Evolutionary conservation across 2,888 invertebrate genomes (phyloP), one percentile per base, ranked within the genome.

Genomic region (Lepidonotus clava): DNA sequence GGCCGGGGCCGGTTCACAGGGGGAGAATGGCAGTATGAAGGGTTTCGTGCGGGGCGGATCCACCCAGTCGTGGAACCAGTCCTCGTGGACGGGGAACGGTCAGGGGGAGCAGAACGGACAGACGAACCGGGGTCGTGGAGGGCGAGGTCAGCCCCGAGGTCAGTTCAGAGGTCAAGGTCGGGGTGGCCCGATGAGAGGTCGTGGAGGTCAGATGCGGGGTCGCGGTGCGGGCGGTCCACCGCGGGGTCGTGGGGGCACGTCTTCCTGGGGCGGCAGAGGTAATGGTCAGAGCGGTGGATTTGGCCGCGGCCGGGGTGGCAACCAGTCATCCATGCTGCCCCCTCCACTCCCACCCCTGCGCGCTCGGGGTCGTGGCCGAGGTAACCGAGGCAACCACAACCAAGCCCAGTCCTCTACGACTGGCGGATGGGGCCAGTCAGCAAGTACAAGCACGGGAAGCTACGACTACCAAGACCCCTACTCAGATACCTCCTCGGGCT

Each of bases 391-490:
- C 66, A 5, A 61, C 5, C 5, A 61, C 32, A 32, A 14, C 66
- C 14, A 24, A 1, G 28, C 61, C 14, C 61, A n/a, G 18, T 61
- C 18, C 11, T 24, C 24, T n/a, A 11, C n/a, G n/a, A n/a, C n/a
- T 11, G 14, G 61, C 11, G 14, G 24, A 6, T 11, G n/a, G 61
- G 61, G 61, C 24, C 14, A n/a, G 38, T 14, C 71, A n/a, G 14
- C 71, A 11, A 34, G 14, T 1, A 2, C 66, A 66, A 5, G 18
- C 56, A n/a, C 71, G 14, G 71, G 36, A 24, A 66, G 28, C 38
- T 71, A 71, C 71, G 38, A 38, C 38, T 71, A 71, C 71, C 71
- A 71, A 38, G 71, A 71, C 38, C 71, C 71, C 2, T 71, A 71
- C 71, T 36, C 28, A 5, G 21, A 5, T 5, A 21, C 0, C 71